Evolutionary conservation across 2,797 vertebrate genomes (phyloP).

Genomic region (Neosilurus hyrtlii): DNA sequence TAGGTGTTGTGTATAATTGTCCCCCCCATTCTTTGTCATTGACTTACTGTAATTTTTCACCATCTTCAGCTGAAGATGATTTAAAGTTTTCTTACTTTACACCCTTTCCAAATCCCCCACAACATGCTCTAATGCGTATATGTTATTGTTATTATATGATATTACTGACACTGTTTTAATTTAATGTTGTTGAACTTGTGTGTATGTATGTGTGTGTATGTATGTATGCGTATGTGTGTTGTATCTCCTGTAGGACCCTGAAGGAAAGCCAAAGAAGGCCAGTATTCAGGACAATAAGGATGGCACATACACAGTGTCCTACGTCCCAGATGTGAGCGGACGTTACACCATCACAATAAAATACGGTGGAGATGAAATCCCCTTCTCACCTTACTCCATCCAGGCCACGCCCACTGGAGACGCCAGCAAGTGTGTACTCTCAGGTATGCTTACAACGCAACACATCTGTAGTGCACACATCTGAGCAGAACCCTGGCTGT

Average conservation of each 20-base stretch:
- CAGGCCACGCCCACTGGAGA: slow-evolving; percentile 87
- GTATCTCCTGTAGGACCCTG: slow-evolving; percentile 78
- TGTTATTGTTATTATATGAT: background rate
- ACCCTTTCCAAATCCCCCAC: too few relatives aligned
- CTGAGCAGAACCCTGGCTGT: background rate
- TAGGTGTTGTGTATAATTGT: too few relatives aligned
- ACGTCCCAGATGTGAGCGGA: slow-evolving; percentile 85
- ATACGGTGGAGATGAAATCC: slow-evolving; percentile 89
- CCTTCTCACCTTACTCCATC: slow-evolving; percentile 87
- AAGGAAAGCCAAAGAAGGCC: slow-evolving; percentile 92
- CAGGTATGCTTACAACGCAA: slow-evolving; percentile 66
- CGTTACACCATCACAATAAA: slow-evolving; percentile 92
- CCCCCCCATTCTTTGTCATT: too few relatives aligned
- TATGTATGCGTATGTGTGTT: background rate
- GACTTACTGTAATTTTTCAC: too few relatives aligned
- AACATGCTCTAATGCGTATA: too few relatives aligned
- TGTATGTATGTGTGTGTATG: background rate
- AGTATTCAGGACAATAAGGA: slow-evolving; percentile 91
- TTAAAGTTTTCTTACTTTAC: too few relatives aligned
- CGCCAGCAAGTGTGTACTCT: slow-evolving; percentile 89
- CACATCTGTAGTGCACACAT: background rate
- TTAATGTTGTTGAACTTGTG: background rate
- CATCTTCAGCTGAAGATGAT: too few relatives aligned
- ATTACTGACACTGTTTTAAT: background rate
- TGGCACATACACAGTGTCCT: slow-evolving; percentile 89